Evolutionary conservation across 2,888 invertebrate genomes (phyloP), one percentile per base, ranked within the genome.

Genomic region (Pyrgus malvae): DNA sequence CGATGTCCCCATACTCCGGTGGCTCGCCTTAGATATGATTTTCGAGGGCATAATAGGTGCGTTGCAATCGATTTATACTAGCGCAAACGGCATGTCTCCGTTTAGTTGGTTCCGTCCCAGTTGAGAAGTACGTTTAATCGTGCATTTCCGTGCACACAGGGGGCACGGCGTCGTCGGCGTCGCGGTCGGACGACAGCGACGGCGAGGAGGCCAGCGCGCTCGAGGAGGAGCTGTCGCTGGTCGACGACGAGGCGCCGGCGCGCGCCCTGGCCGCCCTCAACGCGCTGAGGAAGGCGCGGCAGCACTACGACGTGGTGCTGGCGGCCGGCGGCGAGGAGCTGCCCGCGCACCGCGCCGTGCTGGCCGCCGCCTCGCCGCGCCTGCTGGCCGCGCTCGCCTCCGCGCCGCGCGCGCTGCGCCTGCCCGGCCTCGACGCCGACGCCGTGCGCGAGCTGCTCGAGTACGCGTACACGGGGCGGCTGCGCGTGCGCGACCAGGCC

Each of bases 271-370:
- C 89, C 50, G 92, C 94, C 29, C 92, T 96, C 64, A 94, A 95
- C 87, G 94, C 93, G 87, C 93, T 96, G 92, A 91, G 96, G 69
- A 95, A 95, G 83, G 95, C 95, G 78, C 93, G 94, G 55, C 95
- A 96, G 77, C 96, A 97, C 84, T 97, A 95, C 88, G 97, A 97
- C 89, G 95, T 95, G 67, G 92, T 95, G 71, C 91, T 97, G 69
- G 94, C 95, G 79, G 96, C 95, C 11, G 48, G 92, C 88, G 91
- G 90, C 56, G 80, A 69, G 56, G 85, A 83, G 72, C 72, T 83
- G 63, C 65, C 83, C 23, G 96, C 96, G 79, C 97, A 97, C 80
- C 91, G 94, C 65, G 95, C 95, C 46, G 94, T 96, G 56, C 88
- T 96, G 67, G 96, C 95, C 3, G 94, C 95, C 64, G 93, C 93